Evolutionary conservation across 2,888 invertebrate genomes (phyloP), one percentile per base, ranked within the genome.

Genomic region (Ecliptopera silaceata): DNA sequence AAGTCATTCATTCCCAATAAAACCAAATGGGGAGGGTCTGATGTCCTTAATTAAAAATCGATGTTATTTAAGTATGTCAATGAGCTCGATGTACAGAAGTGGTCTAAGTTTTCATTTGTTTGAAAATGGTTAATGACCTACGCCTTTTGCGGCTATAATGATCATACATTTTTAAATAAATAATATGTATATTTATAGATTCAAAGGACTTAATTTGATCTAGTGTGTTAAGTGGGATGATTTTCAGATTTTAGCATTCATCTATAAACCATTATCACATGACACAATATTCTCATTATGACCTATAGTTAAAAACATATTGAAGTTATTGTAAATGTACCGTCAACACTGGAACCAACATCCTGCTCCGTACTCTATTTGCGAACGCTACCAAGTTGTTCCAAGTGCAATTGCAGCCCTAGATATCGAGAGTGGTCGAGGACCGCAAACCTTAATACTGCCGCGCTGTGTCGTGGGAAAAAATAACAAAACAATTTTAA

Each of bases 341-440:
- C 38, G 39, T 48, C 39, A n/a, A 22, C 15, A 26, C 6, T 38
- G 8, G 17, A 10, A n/a, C n/a, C n/a, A 15, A 26, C 15, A 26
- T 39, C 48, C 18, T 44, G 59, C 15, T 15, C 57, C 65, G 63
- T 79, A 80, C 83, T 79, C 75, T 74, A 82, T 83, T 82, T 85
- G 79, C 80, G 75, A 83, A 81, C 78, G 80, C 82, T 82, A 84
- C 85, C 75, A 80, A 0, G 79, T 80, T 77, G 79, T 79, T 80
- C 73, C 76, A 75, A 77, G 75, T 75, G 73, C 79, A 79, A 81
- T 80, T 82, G 77, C 66, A 72, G 75, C 72, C 77, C 75, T 71
- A 80, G 72, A 78, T 79, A 77, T 73, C 74, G 67, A 54, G 38
- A 56, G 62, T 56, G 69, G 66, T 70, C 66, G 67, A 73, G 67